Evolutionary conservation across 2,797 vertebrate species (phyloP).

Genomic region (Loris lydekkerianus): DNA sequence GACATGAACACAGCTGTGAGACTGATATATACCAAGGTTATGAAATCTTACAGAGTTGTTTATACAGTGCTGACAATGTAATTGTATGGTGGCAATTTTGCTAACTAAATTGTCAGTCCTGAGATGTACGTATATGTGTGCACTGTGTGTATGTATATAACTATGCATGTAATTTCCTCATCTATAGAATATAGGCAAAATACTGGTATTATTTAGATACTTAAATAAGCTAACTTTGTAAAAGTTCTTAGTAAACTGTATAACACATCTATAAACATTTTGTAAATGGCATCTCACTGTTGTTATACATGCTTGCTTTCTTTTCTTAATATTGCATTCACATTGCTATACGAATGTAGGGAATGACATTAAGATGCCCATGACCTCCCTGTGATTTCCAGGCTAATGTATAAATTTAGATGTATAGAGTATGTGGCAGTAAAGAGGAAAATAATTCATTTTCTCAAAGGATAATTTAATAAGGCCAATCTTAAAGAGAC

Average conservation of each 20-base stretch:
- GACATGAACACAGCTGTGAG: too few relatives aligned
- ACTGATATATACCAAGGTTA: too few relatives aligned
- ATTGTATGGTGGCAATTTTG: too few relatives aligned
- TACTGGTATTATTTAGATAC: neutral
- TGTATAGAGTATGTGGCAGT: neutral
- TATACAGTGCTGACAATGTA: too few relatives aligned
- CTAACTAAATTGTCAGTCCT: too few relatives aligned
- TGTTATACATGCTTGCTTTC: slow-evolving; percentile 7
- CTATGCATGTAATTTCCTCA: neutral
- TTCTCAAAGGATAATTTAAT: slow-evolving; percentile 21
- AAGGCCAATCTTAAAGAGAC: slow-evolving; percentile 3
- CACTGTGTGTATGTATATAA: neutral
- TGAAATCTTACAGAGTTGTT: too few relatives aligned
- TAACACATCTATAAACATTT: slow-evolving; percentile 14
- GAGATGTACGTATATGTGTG: too few relatives aligned
- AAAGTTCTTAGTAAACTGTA: slow-evolving; percentile 12
- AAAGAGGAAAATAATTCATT: neutral
- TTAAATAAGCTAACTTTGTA: slow-evolving; percentile 24
- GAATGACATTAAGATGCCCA: neutral
- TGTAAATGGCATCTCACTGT: neutral
- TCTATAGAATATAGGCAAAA: slow-evolving; percentile 8
- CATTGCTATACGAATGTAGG: neutral
- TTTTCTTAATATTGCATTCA: neutral
- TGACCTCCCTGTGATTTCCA: neutral
- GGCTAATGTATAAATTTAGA: neutral